Evolutionary conservation across 2,888 invertebrate species (phyloP).

Genomic region (Gibbula magus): DNA sequence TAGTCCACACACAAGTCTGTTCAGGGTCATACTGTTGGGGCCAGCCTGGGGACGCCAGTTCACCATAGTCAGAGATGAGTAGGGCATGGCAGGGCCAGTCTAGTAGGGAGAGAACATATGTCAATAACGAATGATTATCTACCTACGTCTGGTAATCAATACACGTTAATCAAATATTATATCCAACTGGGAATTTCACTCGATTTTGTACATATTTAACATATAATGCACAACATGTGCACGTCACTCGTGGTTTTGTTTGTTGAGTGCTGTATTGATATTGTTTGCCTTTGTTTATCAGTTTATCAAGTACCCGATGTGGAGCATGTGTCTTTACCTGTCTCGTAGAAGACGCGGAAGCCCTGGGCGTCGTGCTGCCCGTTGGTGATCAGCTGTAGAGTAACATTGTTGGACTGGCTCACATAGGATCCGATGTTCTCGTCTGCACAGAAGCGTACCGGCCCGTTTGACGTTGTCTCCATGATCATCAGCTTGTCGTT

Average conservation of each 20-base stretch:
- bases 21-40: conserved; percentile 63
- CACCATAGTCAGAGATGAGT: conserved; percentile 61
- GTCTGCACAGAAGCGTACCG: conserved; percentile 52
- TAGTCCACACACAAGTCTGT: conserved; percentile 63
- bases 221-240: background rate
- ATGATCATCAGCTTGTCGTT: conserved; percentile 62
- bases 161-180: too few relatives aligned
- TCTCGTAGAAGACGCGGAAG: conserved; percentile 64
- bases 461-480: conserved; percentile 51
- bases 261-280: background rate
- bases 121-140: too few relatives aligned
- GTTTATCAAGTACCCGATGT: background rate
- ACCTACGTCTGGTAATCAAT: too few relatives aligned
- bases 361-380: conserved; percentile 65
- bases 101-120: conserved; percentile 33
- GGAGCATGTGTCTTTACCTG: conserved; percentile 52
- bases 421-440: conserved; percentile 60
- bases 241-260: background rate
- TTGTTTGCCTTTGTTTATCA: background rate
- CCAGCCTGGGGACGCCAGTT: conserved; percentile 70
- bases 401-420: conserved; percentile 58
- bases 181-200: too few relatives aligned
- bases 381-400: conserved; percentile 62
- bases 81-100: conserved; percentile 70
- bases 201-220: too few relatives aligned